Evolutionary conservation across 2,113 vertebrate species (phyloP), one percentile per base, ranked within the genome.

Genomic region (Apodemus sylvaticus): DNA sequence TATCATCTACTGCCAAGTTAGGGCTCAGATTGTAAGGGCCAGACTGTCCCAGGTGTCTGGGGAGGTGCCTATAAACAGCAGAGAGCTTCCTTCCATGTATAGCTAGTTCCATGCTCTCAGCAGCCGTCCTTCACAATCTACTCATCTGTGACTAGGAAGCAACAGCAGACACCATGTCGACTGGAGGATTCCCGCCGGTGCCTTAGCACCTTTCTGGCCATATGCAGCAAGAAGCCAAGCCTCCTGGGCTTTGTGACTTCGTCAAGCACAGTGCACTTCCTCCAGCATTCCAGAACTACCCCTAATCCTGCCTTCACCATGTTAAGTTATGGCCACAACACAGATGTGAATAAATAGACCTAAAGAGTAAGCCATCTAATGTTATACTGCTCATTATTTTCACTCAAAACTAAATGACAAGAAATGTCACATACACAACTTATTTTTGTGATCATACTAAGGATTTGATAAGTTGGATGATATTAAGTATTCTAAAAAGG

Each of bases 371-470:
- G 71, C n/a, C 60, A 26, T 85, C 68, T 58, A 70, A 73, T 45
- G 93, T 82, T 88, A 73, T 48, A 85, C 0, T 87, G 53, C 16
- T 78, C 16, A 81, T 94, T 96, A 94, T 92, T 88, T 94, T 92
- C 60, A 97, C 64, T 95, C 42, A 92, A 94, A 93, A 51, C 58
- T 96, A 89, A 93, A 90, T 95, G 97, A 97, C 82, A 90, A 92
- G 58, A 97, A 95, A 95, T 77, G 94, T 90, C 93, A 95, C 86
- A 83, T 91, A 94, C 22, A 45, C 62, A 93, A 90, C 87, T 13
- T 90, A 93, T 70, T 86, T 94, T 68, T 92, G 92, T 97, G 93
- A n/a, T 94, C 73, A 94, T 82, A 71, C 51, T 96, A 92, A 86
- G 90, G 64, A 62, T 86, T 53, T 87, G 90, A 88, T 91, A 91